Evolutionary conservation across 30 jellyfish, hydroid and myxozoan species (phyloP).

Genomic region (Pseudorhiza aurosa): DNA sequence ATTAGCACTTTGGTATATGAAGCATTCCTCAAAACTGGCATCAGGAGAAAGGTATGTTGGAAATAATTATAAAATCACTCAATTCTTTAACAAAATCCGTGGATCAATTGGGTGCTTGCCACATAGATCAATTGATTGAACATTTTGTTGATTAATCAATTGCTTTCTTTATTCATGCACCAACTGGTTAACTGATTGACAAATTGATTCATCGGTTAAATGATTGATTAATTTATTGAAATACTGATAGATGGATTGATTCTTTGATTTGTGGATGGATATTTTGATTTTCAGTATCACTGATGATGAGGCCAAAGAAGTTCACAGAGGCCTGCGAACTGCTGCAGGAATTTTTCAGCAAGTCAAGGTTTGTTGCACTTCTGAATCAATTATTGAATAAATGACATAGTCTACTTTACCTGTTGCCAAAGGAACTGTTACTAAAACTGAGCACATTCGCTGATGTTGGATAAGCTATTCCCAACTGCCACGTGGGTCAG

Average conservation of each 20-base stretch:
- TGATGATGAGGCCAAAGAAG: constrained; percentile 98
- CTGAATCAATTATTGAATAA: no score
- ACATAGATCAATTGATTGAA: background rate
- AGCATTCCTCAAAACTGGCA: constrained; percentile 85
- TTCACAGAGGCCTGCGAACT: constrained; percentile 76
- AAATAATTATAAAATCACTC: background rate
- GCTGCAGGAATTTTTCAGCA: constrained; percentile 96
- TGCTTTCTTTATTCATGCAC: background rate
- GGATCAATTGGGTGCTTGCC: background rate
- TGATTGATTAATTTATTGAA: background rate
- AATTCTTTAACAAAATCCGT: background rate
- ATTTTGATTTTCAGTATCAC: constrained; percentile 46
- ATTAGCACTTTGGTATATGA: constrained; percentile 92
- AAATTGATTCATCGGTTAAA: background rate
- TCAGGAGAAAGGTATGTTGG: constrained; percentile 67
- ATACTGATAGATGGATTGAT: background rate
- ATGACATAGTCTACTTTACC: no score
- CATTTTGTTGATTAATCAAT: background rate
- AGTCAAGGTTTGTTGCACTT: constrained; percentile 68
- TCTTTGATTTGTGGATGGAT: background rate
- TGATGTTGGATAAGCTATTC: no score
- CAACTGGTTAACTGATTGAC: background rate
- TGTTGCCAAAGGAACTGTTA: no score
- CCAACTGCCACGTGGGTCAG: no score
- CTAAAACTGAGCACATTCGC: no score